Percentiles rank a stretch among this genome's conserved stretches.
Conservation (phyloP, 2,797 vertebrate species). For the Ctenopoma multispine region DNA sequence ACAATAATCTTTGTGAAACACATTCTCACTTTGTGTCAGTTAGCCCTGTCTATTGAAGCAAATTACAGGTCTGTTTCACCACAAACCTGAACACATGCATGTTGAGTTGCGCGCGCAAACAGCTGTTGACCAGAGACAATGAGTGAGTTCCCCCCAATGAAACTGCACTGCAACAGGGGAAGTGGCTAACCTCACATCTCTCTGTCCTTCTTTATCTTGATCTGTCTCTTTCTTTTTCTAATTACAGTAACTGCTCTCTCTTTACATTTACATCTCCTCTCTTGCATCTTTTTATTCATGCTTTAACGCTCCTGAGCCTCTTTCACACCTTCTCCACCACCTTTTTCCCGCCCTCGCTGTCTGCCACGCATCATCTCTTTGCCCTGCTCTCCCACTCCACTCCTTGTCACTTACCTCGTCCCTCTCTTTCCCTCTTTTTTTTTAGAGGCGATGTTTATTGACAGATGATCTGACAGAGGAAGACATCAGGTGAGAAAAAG, state of each 20-base stretch:
- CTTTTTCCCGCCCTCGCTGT: slow-evolving; percentile 38
- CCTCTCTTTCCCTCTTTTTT: slow-evolving; percentile 22
- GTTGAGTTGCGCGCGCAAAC: background rate
- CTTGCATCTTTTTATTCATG: slow-evolving; percentile 53
- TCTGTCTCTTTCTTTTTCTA: slow-evolving; percentile 26
- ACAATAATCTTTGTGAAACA: slow-evolving; percentile 45
- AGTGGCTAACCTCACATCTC: slow-evolving; percentile 76
- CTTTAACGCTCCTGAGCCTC: slow-evolving; percentile 57
- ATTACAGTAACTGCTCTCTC: slow-evolving; percentile 36
- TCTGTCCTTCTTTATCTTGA: slow-evolving; percentile 51
- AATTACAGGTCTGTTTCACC: slow-evolving; percentile 43
- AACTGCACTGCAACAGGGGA: slow-evolving; percentile 65
- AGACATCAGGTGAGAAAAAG: slow-evolving; percentile 81
- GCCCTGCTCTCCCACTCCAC: slow-evolving; percentile 41
- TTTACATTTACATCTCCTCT: slow-evolving; percentile 35
- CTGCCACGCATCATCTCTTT: slow-evolving; percentile 47
- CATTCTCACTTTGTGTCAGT: slow-evolving; percentile 34
- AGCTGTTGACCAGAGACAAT: slow-evolving; percentile 51
- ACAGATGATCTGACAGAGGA: slow-evolving; percentile 85
- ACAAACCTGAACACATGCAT: slow-evolving; percentile 1
- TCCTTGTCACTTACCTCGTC: slow-evolving; percentile 58
- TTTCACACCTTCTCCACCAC: slow-evolving; percentile 36
- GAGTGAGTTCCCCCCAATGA: slow-evolving; percentile 50
- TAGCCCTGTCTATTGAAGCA: slow-evolving; percentile 27
- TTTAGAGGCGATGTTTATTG: slow-evolving; percentile 80